Evolutionary conservation across 1,140 invertebrate genomes (phyloP).

Genomic region (Leptonema lineaticorne): DNA sequence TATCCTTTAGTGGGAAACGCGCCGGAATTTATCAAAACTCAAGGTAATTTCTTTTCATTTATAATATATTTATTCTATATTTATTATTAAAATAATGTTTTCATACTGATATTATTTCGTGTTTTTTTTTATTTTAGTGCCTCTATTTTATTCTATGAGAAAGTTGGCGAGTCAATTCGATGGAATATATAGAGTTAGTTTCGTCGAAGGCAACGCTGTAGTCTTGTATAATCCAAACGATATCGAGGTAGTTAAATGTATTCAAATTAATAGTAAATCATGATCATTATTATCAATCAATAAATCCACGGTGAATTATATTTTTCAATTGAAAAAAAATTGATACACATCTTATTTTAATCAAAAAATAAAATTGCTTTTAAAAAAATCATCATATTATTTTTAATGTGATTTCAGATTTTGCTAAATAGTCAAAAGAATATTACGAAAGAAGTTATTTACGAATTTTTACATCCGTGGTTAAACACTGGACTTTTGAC

Average conservation of each 20-base stretch:
- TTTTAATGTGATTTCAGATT: conserved; percentile 19
- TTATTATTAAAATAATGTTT: neutral
- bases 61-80: neutral
- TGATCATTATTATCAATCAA: no score
- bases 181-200: conserved; percentile 30
- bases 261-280: no score
- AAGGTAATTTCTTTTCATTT: conserved; percentile 38
- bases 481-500: conserved; percentile 29
- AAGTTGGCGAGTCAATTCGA: conserved; percentile 23
- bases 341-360: no score
- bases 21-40: conserved; percentile 43
- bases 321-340: neutral
- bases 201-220: conserved; percentile 27
- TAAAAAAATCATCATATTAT: neutral
- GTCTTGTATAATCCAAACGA: conserved; percentile 36
- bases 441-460: conserved; percentile 14
- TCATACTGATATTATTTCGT: conserved; percentile 22
- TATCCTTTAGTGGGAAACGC: conserved; percentile 42
- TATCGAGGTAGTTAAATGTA: conserved; percentile 40
- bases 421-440: conserved; percentile 38
- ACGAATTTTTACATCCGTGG: conserved; percentile 32
- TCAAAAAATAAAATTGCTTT: neutral
- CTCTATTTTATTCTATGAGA: conserved; percentile 33
- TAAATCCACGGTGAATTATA: no score
- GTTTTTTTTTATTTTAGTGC: no score